Evolutionary conservation across 2,113 vertebrate genomes (phyloP).

Genomic region (Microcebus tavaratra): DNA sequence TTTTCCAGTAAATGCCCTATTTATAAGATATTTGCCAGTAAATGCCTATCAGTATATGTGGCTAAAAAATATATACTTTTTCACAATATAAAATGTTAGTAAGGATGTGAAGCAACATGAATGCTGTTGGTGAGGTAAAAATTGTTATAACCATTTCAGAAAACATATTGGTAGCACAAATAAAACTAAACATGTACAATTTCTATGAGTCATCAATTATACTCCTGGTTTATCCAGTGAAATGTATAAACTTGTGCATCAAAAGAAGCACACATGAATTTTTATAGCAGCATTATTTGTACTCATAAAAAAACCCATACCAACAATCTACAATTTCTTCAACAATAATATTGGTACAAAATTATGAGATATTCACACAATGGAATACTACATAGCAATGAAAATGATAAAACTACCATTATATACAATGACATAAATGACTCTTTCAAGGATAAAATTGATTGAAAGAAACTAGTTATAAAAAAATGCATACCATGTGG

Average conservation of each 20-base stretch:
- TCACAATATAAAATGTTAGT: neutral
- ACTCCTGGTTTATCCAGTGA: neutral
- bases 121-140: neutral
- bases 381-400: neutral
- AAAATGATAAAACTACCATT: neutral
- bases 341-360: neutral
- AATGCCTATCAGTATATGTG: neutral
- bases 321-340: neutral
- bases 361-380: neutral
- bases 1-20: neutral
- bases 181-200: neutral
- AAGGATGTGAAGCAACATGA: neutral
- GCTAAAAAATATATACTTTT: neutral
- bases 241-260: neutral
- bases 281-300: neutral
- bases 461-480: neutral
- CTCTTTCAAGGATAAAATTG: neutral
- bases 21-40: neutral
- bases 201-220: neutral
- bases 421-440: neutral
- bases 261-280: neutral
- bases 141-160: neutral
- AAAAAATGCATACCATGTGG: neutral
- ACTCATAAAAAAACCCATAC: neutral
- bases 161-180: neutral